Percentiles rank a stretch among this genome's conserved stretches.
Evolutionary conservation across 2,797 vertebrate species (phyloP).

Genomic region (Gymnopithys bicolor): DNA sequence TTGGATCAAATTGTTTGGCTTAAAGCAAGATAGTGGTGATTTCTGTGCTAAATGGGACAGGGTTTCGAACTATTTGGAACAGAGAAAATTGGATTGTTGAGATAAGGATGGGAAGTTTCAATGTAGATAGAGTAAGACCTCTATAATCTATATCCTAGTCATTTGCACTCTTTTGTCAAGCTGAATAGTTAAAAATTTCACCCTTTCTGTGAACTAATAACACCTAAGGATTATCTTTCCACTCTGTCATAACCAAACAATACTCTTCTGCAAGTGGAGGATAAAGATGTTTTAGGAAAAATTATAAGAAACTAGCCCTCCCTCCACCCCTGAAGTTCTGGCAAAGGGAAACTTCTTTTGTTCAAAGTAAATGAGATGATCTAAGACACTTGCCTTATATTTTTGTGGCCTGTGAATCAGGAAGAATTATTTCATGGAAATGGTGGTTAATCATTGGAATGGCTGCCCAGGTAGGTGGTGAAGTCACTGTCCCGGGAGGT

Average conservation of each 20-base stretch:
- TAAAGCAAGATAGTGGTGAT: background rate
- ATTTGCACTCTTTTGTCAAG: background rate
- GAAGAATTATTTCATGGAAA: background rate
- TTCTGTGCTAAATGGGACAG: background rate
- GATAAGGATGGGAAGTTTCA: background rate
- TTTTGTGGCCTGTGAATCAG: background rate
- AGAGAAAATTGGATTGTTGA: background rate
- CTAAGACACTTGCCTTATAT: background rate
- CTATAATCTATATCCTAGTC: background rate
- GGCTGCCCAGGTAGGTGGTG: background rate
- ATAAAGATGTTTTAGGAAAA: background rate
- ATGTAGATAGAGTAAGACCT: background rate
- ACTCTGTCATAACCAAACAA: background rate
- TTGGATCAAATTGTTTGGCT: background rate
- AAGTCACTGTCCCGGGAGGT: background rate
- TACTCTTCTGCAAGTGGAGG: background rate
- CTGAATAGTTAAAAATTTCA: background rate
- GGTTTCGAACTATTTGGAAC: conserved; percentile 11
- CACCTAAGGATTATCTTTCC: background rate
- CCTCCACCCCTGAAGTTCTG: background rate
- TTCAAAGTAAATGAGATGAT: background rate
- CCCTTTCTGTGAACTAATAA: background rate
- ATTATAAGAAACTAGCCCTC: background rate
- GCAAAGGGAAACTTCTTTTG: background rate
- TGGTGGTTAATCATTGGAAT: background rate